Base-by-base conservation (phyloP, 2,113 vertebrate species). In the Orthonyx spaldingii region DNA sequence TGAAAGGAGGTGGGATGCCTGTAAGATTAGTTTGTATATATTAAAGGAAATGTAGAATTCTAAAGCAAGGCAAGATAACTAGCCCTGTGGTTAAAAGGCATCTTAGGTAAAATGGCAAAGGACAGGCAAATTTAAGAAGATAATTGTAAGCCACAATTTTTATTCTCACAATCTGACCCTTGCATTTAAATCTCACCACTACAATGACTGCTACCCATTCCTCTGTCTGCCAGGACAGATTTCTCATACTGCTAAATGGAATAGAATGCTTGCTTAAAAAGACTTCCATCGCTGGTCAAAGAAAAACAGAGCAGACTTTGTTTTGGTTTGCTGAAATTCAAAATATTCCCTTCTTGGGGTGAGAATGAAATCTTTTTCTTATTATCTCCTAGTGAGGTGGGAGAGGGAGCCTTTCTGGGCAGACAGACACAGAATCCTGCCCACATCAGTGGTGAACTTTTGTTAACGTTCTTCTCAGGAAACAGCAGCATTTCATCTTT, bases 321-420 rank as follows among this genome's bases (percentile, higher is more conserved):
- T 91, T 94, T 84, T 65, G 56, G 42, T 90, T 72, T 83, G 41
- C 70, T 84, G 60, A 94, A 94, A 95, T 82, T 82, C 68, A 94
- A 94, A 94, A 77, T 88, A 94, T 87, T 93, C 46, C 87, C 75
- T 93, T 94, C 66, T 96, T 90, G 63, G 84, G n/a, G 70, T 85
- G 87, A 94, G 71, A 93, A 85, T 50, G 42, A 93, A 90, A 87
- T 61, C 7, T 95, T 94, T 91, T 90, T 57, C 63, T 85, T 30
- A 59, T 85, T 94, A 85, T 93, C 75, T 88, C 63, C 71, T 41
- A 32, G 59, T 22, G 64, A 85, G 74, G 81, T 93, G 33, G 84
- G 53, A 96, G 74, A 91, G 33, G 59, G 49, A 42, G 46, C 33
- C 66, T 50, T 76, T 90, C 75, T 77, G 16, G 32, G 37, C 39